phyloP scores from a whole-genome alignment of 2,113 vertebrate genomes.

The Seriola rivoliana region DNA sequence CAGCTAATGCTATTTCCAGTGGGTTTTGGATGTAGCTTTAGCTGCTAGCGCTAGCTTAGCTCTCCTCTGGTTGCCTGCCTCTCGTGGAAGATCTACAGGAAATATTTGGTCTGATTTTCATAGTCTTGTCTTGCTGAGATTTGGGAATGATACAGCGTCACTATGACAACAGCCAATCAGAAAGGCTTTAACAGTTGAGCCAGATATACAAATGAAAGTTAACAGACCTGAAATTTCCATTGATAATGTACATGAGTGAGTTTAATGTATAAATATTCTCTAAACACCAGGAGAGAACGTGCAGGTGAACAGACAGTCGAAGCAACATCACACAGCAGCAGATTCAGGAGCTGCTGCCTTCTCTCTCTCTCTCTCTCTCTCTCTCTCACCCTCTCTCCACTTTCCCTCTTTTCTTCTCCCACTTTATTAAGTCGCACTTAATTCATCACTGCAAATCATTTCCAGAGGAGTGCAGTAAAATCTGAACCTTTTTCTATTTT shows the following conservation, averaged over 20 bases:
- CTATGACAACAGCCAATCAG: background rate
- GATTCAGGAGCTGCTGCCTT: background rate
- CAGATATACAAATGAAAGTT: background rate
- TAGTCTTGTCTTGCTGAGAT: background rate
- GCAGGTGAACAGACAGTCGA: background rate
- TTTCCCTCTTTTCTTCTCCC: background rate
- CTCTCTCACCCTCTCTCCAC: background rate
- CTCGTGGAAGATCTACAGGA: too few species aligned
- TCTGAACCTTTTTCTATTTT: conserved; percentile 4
- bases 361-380: background rate
- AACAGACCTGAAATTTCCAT: background rate
- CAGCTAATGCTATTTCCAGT: too few species aligned
- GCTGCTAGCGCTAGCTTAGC: too few species aligned
- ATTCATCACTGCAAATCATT: conserved; percentile 40
- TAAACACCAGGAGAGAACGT: background rate
- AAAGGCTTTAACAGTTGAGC: background rate
- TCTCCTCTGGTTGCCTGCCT: too few species aligned
- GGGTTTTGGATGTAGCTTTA: too few species aligned
- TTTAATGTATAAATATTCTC: too few species aligned
- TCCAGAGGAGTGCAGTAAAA: conserved; percentile 56
- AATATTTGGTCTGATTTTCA: too few species aligned
- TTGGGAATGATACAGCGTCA: background rate
- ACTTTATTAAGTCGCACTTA: conserved; percentile 42
- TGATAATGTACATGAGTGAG: too few species aligned
- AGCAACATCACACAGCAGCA: background rate